Percentiles rank a stretch among this genome's conserved stretches.
Evolutionary conservation across 2,113 vertebrate species (phyloP).

Genomic region (Athene noctua): DNA sequence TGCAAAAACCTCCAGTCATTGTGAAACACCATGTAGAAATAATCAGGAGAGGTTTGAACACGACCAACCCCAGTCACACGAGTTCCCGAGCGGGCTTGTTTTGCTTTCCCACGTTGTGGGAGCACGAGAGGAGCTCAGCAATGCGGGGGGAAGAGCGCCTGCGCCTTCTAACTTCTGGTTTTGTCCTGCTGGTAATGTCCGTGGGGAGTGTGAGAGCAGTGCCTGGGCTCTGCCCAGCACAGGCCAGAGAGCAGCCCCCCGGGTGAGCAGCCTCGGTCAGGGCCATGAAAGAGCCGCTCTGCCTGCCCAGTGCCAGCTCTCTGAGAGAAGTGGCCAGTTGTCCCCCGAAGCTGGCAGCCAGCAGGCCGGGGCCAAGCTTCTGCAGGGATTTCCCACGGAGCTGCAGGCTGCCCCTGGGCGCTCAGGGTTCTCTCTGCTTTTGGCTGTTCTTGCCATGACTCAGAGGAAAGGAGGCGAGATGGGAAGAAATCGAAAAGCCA

Average conservation of each 20-base stretch:
- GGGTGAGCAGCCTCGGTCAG: not conserved
- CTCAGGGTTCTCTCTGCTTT: not conserved
- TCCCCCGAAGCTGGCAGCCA: not conserved
- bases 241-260: not conserved
- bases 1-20: conserved; percentile 26
- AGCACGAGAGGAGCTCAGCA: not conserved
- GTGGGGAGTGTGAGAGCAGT: not conserved
- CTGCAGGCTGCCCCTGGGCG: not conserved
- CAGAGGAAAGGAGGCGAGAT: not conserved
- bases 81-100: not conserved
- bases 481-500: not conserved
- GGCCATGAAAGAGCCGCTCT: not conserved
- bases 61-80: not conserved
- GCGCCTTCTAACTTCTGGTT: not conserved
- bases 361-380: not conserved
- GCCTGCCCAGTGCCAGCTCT: not conserved
- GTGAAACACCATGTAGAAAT: conserved; percentile 43
- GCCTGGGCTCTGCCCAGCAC: not conserved
- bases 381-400: not conserved
- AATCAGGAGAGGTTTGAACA: conserved; percentile 34
- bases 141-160: accelerated
- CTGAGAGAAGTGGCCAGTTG: not conserved
- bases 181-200: not conserved
- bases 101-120: not conserved
- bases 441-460: not conserved